Percentiles rank a stretch among this genome's conserved stretches.
These are phyloP conservation scores for Hirtodrosophila trivittata DNA, from an alignment of 2,888 invertebrate species.

Conservation along the genomic window DNA sequence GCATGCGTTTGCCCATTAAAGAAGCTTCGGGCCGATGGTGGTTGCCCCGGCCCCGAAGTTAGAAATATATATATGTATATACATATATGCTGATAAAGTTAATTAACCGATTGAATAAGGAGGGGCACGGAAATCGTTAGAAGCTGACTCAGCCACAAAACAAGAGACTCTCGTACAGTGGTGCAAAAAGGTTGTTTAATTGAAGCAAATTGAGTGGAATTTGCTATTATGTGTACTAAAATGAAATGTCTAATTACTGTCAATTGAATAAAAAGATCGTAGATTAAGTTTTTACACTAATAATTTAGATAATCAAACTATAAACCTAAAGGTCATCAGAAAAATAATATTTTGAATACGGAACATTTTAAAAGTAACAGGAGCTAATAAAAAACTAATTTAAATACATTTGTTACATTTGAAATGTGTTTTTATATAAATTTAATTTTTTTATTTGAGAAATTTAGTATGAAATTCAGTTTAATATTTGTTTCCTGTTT, in stretches of 20 bases:
- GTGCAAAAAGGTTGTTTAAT: slow-evolving; percentile 17
- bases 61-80: slow-evolving; percentile 9
- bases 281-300: no score
- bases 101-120: slow-evolving; percentile 61
- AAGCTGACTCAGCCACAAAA: slow-evolving; percentile 68
- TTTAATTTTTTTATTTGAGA: no score
- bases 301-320: no score
- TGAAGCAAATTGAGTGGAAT: slow-evolving; percentile 12
- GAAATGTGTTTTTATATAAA: no score
- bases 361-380: no score
- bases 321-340: no score
- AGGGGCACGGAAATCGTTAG: slow-evolving; percentile 67
- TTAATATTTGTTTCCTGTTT: no score
- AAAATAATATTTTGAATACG: no score
- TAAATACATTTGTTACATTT: no score
- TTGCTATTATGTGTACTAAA: not conserved
- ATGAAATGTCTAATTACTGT: not conserved
- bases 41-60: slow-evolving; percentile 26
- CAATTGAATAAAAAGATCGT: not conserved
- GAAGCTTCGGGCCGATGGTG: slow-evolving; percentile 23
- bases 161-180: slow-evolving; percentile 57
- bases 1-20: slow-evolving; percentile 47
- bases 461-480: not conserved
- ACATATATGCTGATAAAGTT: slow-evolving; percentile 70
- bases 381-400: no score